Base-by-base conservation (phyloP, 2,113 vertebrate species). In the Neogale vison region DNA sequence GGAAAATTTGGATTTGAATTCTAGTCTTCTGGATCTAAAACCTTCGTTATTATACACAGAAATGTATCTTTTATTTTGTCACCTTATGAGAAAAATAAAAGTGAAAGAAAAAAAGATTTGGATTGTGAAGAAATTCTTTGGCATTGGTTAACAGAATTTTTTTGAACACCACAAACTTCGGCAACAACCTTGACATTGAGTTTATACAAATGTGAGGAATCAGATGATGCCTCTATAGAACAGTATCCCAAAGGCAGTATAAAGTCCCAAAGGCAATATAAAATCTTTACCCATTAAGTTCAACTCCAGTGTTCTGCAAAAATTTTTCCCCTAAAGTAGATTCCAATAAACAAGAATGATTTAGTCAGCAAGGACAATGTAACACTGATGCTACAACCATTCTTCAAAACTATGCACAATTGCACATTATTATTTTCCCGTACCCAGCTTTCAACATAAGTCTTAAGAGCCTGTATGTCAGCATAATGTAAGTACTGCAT, bases 311-410 rank as follows among this genome's bases (percentile, higher is more conserved):
- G 69, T 96, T 95, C 80, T 93, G 80, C 61, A 95, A 82, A 88
- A 91, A 79, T 36, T 76, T 90, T 85, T 21, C 47, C 39, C 61
- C 69, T 95, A 86, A 92, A 90, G 52, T 86, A 89, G 85, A 94
- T 93, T 94, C 26, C 67, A 97, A 96, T 97, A 96, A 96, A 95
- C 18, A 90, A 97, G 95, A 90, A 55, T 96, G 81, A 97, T 96
- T 97, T 88, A 96, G 76, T 96, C 47, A 97, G 81, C 96, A 96
- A 98, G 95, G 94, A 88, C 97, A 96, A 50, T 76, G 92, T 81
- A 93, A 96, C 76, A 96, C n/a, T 18, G 76, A 77, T 74, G 65
- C 31, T 59, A 42, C n/a, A 39, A 63, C 65, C 83, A 96, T 95
- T 87, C 93, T 98, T 97, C 96, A 98, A 96, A 97, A 92, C 71